Evolutionary conservation across 2,113 vertebrate species (phyloP), one percentile per base, ranked within the genome.

Genomic region (Paradoxurus hermaphroditus): DNA sequence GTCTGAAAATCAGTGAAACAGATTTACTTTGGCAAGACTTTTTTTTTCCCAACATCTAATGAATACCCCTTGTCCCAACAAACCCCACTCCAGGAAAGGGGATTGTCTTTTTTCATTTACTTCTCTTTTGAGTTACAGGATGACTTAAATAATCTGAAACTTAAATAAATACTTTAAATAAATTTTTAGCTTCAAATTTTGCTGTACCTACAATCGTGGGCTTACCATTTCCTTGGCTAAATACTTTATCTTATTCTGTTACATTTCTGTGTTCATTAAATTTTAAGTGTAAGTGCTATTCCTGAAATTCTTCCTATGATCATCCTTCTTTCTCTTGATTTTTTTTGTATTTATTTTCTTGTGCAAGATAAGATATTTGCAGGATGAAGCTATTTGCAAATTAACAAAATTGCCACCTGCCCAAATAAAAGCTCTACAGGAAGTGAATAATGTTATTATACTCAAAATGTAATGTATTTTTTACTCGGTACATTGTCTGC

Each of bases 101-200:
- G 18, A 34, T 56, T 72, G 21, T 63, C 5, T 83, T 92, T 94
- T 97, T 82, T 84, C 36, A 83, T 77, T 92, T 95, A 46, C 14
- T 84, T 81, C 93, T 87, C 34, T 27, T 90, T 89, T 65, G 31
- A 94, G 91, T 79, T 93, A 2, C 7, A 73, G 25, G 7, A 86
- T 93, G 25, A 34, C n/a, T 63, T 93, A 46, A 97, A 63, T 82
- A 86, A 86, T n/a, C 21, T 93, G 67, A 93, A 93, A 94, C 31
- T 86, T 68, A 56, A 87, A 79, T 91, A 46, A 78, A 85, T 70
- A 62, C 36, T 4, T 46, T 16, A 95, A 70, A 25, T 21, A 90
- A n/a, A 92, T 44, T 91, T 41, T 91, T 36, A 87, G 49, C 23
- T 81, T 63, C 7, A 91, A 65, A 91, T 78, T 88, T 96, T 89